Evolutionary conservation across 2,797 vertebrate species (phyloP), one percentile per base, ranked within the genome.

Genomic region (Clarias laeviceps): DNA sequence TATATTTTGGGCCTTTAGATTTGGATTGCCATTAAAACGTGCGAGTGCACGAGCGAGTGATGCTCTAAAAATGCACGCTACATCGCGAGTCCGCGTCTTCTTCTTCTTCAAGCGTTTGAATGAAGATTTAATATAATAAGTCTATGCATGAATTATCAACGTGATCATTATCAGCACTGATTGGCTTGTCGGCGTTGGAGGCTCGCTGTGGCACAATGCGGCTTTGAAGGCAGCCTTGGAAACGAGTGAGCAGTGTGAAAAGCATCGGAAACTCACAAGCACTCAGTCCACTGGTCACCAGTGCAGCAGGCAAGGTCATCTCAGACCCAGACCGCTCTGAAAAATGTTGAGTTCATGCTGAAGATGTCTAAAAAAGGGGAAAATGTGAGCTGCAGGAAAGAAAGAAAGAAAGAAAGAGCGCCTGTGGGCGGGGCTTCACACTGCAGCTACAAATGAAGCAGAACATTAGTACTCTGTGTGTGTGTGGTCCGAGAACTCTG

Each of bases 371-470:
- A 66, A 68, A 57, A 29, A 29, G 5, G 4, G 2, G 24, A 59
- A 87, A 62, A 45, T 77, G 83, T 20, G 69, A 20, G 56, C 82
- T 84, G 80, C 74, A 34, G 62, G 29, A 78, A 40, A 4, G 62
- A 73, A 57, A 50, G 45, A 50, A 50, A 57, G 29, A 77, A 37
- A 9, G 68, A 73, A 57, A 54, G 50, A 57, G 45, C 73, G 70
- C 82, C 68, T 74, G 66, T 85, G 85, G 68, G 83, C 37, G 87
- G 50, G 84, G 82, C 73, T 82, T 40, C 37, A 74, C 54, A 66
- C 84, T 83, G 70, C 86, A 85, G 79, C 37, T 77, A 78, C 56
- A 88, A 62, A 69, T 77, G 27, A 40, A 66, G 80, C 82, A 83
- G 80, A 59, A 61, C 18, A n/a, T 61, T 32, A 45, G 15, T 45